phyloP scores from a whole-genome alignment of 2,888 invertebrate species.

The Drosophila colorata region DNA sequence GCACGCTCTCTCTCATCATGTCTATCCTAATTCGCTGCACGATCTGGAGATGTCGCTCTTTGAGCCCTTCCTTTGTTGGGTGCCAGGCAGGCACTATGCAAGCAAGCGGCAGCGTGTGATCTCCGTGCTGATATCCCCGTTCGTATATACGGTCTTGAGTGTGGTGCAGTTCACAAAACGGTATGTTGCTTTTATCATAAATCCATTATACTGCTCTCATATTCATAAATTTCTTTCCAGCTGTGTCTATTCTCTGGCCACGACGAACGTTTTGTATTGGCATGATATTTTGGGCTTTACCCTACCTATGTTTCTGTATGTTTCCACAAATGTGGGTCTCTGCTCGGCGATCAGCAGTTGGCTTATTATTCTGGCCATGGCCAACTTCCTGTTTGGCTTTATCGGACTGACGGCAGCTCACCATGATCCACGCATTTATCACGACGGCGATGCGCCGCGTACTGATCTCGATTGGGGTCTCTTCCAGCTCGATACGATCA shows the following conservation, averaged over 20 bases:
- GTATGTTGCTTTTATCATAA: constrained; percentile 31
- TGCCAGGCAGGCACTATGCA: constrained; percentile 87
- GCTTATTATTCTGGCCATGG: constrained; percentile 86
- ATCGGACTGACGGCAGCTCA: constrained; percentile 91
- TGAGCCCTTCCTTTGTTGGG: constrained; percentile 89
- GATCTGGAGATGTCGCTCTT: constrained; percentile 90
- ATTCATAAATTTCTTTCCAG: constrained; percentile 21
- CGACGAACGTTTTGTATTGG: constrained; percentile 71
- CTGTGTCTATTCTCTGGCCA: constrained; percentile 51
- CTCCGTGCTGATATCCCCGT: constrained; percentile 86
- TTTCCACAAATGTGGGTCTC: constrained; percentile 68
- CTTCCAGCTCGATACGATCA: constrained; percentile 90
- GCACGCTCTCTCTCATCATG: constrained; percentile 91
- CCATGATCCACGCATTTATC: constrained; percentile 91
- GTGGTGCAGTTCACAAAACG: constrained; percentile 50
- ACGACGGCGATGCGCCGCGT: constrained; percentile 89
- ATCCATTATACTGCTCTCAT: background rate
- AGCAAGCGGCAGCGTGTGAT: constrained; percentile 86
- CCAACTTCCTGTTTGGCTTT: constrained; percentile 87
- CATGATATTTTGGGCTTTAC: constrained; percentile 84
- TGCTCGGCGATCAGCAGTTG: constrained; percentile 83
- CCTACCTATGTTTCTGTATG: constrained; percentile 84
- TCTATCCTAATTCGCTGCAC: constrained; percentile 90
- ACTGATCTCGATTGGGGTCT: constrained; percentile 90
- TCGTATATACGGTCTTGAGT: constrained; percentile 63